Percentiles rank a stretch among this genome's conserved stretches.
phyloP scores from a whole-genome alignment of 2,888 invertebrate genomes.

The Chironomus tentans region DNA sequence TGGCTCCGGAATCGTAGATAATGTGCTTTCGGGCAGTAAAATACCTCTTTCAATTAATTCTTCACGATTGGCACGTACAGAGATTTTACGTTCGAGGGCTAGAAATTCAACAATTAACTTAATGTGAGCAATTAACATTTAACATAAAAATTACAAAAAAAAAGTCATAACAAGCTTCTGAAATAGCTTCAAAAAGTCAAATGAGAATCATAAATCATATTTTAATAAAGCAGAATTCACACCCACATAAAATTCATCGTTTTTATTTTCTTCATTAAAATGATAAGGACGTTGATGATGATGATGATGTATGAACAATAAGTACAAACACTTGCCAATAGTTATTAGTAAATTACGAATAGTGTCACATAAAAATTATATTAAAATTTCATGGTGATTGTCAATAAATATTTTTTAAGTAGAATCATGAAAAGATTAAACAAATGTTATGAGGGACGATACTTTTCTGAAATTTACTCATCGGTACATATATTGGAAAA shows the following conservation, averaged over 20 bases:
- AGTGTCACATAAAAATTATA: no score
- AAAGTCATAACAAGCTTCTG: conserved; percentile 7
- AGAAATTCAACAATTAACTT: conserved; percentile 35
- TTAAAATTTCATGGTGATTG: no score
- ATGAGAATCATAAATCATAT: conserved; percentile 28
- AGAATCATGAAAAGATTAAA: no score
- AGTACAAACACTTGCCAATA: no score
- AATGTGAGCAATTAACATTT: neutral
- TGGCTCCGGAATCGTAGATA: conserved; percentile 73
- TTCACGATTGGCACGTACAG: conserved; percentile 94
- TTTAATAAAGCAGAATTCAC: conserved; percentile 14
- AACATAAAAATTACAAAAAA: conserved; percentile 16
- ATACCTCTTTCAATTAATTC: conserved; percentile 96
- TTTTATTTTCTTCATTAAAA: conserved; percentile 1
- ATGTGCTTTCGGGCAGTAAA: conserved; percentile 71
- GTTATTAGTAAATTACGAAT: no score
- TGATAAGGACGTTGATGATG: no score
- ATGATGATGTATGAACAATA: no score
- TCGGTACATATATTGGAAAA: no score
- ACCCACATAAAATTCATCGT: conserved; percentile 14
- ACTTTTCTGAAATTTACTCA: no score
- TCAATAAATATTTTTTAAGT: no score
- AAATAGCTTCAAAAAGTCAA: conserved; percentile 9
- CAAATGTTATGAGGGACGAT: no score
- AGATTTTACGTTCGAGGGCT: conserved; percentile 97